Evolutionary conservation across 2,888 invertebrate genomes (phyloP), one percentile per base, ranked within the genome.

Genomic region (Platynereis dumerilii): DNA sequence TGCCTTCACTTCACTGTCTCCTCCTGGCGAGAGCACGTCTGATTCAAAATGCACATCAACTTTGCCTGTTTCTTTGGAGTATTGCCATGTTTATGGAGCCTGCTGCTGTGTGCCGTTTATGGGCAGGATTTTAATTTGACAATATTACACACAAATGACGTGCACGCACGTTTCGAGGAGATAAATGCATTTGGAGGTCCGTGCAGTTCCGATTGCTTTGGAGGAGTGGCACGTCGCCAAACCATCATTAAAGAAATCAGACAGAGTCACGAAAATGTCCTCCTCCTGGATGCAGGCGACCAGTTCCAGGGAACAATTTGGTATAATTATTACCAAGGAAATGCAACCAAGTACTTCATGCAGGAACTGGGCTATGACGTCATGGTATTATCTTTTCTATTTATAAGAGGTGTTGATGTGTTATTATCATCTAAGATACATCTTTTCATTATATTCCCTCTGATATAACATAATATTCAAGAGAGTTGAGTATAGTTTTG

Each of bases 201-300:
- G 3, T 48, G 48, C 22, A 48, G 7, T 7, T 34, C 34, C 34
- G 12, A 34, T 34, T 95, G 94, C 83, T 93, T 90, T 78, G 96
- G 95, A 1, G 95, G 95, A 0, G 92, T 94, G 78, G 92, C 94
- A 0, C 88, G 95, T 72, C 68, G 78, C 24, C 52, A 61, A 15
- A 71, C 75, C 2, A 83, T 77, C 64, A 70, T 80, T 0, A 71
- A 75, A 29, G 72, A 75, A 58, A 64, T 78, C 20, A 66, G 76
- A 26, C 17, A 39, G 1, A 48, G 53, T 42, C 61, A 71, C 57
- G 66, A 70, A 52, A 39, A 88, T 87, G 90, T 91, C 0, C 79
- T 96, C 2, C 93, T 92, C 78, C 86, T 96, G 20, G 94, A 95
- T 79, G 96, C 93, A 0, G 96, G 96, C 0, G 96, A 96, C 83